A percentile compares a stretch with the other conserved stretches of the same genome.
phyloP scores from a whole-genome alignment of 2,113 vertebrate genomes.

The Ivindomyrus marchei region DNA sequence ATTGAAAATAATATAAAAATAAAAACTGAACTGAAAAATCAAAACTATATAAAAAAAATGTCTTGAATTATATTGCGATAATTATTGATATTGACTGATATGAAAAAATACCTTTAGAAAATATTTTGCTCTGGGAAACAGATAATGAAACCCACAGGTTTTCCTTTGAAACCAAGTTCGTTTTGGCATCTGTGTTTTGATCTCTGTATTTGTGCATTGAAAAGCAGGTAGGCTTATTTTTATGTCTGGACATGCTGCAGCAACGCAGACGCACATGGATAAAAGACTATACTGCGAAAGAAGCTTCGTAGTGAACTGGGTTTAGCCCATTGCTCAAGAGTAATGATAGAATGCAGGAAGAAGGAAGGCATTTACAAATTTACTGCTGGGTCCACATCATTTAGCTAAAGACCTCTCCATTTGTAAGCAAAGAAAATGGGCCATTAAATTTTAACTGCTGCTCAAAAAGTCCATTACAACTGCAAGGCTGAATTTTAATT shows the following conservation, averaged over 20 bases:
- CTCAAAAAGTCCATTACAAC: slow-evolving; percentile 23
- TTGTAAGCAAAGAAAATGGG: slow-evolving; percentile 32
- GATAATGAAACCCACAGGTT: neutral
- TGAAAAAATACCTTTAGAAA: neutral
- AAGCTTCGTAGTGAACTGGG: neutral
- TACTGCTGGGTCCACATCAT: slow-evolving; percentile 27
- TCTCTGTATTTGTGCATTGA: neutral
- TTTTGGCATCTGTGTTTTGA: neutral
- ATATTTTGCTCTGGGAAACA: neutral
- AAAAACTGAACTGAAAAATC: neutral
- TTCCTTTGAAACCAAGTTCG: neutral
- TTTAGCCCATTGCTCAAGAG: slow-evolving; percentile 1
- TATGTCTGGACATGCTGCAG: neutral
- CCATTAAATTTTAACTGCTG: slow-evolving; percentile 28
- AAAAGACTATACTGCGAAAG: neutral
- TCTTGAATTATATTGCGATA: neutral
- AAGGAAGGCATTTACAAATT: slow-evolving; percentile 20
- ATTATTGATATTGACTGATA: neutral
- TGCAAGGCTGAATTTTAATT: slow-evolving; percentile 29
- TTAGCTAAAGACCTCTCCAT: slow-evolving; percentile 31
- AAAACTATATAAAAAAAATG: neutral
- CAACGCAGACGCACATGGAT: neutral
- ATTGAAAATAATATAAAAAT: neutral
- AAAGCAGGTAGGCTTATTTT: neutral
- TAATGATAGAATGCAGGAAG: neutral